Conservation (phyloP, 2,113 vertebrate genomes). For the Petroica traversi region DNA sequence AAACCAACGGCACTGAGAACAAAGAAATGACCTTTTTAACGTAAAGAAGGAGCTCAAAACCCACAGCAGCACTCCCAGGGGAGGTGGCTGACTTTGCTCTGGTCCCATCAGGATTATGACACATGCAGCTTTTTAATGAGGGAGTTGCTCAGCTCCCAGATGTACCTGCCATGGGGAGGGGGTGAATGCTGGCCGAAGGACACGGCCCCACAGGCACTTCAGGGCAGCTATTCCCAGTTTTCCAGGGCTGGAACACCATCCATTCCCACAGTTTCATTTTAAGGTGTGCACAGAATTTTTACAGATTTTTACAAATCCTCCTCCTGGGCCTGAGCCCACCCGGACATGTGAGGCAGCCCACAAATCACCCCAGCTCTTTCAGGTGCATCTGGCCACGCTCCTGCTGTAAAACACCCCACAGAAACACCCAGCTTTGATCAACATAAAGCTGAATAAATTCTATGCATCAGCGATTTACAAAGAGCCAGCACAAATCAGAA, state of each 20-base stretch:
- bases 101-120: background rate
- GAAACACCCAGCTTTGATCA: background rate
- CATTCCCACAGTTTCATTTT: background rate
- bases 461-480: background rate
- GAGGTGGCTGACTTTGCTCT: background rate
- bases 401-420: background rate
- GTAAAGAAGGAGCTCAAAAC: background rate
- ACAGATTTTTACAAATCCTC: fast-evolving
- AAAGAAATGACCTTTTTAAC: background rate
- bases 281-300: fast-evolving
- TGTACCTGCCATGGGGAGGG: background rate
- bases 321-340: background rate
- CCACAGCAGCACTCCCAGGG: background rate
- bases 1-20: background rate
- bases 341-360: background rate
- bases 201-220: fast-evolving
- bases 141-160: background rate
- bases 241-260: background rate
- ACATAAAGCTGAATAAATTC: background rate
- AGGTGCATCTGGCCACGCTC: fast-evolving
- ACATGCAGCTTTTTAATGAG: conserved; percentile 20
- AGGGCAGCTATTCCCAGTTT: background rate
- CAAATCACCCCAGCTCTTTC: fast-evolving
- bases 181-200: background rate
- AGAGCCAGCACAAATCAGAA: background rate